Percentiles rank a stretch among this genome's conserved stretches.
These are phyloP conservation scores for Pelodytes ibericus DNA, from an alignment of 2,797 vertebrate genomes.

Conservation along the genomic window DNA sequence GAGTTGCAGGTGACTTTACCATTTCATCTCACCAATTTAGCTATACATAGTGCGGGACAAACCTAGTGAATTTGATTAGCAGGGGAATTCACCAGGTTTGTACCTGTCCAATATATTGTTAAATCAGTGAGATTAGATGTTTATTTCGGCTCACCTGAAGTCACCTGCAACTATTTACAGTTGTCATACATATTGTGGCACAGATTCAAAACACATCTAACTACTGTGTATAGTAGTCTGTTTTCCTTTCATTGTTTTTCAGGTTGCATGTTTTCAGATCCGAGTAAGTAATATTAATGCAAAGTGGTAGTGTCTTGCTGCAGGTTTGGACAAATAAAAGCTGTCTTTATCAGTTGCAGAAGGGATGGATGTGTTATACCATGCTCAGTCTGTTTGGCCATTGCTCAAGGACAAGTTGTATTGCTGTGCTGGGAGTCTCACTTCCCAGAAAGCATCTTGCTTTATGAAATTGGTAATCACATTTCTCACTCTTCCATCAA, in stretches of 20 bases:
- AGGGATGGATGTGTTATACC: conserved; percentile 25
- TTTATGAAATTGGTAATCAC: conserved; percentile 57
- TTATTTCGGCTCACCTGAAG: no score
- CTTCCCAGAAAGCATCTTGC: conserved; percentile 56
- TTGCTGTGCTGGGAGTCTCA: conserved; percentile 53
- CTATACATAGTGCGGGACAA: no score
- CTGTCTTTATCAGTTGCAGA: conserved; percentile 20
- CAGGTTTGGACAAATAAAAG: not conserved
- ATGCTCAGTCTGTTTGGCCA: conserved; percentile 41
- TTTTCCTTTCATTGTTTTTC: no score
- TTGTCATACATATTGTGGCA: not conserved
- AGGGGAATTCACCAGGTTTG: no score
- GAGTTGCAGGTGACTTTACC: no score
- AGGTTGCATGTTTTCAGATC: not conserved
- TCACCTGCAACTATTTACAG: no score
- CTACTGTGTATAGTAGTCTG: no score
- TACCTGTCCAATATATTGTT: no score
- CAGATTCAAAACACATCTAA: not conserved
- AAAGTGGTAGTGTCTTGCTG: not conserved
- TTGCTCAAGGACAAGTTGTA: conserved; percentile 56
- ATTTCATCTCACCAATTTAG: no score
- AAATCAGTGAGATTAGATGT: no score
- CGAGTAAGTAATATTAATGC: not conserved
- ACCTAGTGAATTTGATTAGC: no score
- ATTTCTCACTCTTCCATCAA: conserved; percentile 57